Percentiles rank a stretch among this genome's conserved stretches.
phyloP scores from a whole-genome alignment of 2,113 vertebrate species.

The Desmodus rotundus region DNA sequence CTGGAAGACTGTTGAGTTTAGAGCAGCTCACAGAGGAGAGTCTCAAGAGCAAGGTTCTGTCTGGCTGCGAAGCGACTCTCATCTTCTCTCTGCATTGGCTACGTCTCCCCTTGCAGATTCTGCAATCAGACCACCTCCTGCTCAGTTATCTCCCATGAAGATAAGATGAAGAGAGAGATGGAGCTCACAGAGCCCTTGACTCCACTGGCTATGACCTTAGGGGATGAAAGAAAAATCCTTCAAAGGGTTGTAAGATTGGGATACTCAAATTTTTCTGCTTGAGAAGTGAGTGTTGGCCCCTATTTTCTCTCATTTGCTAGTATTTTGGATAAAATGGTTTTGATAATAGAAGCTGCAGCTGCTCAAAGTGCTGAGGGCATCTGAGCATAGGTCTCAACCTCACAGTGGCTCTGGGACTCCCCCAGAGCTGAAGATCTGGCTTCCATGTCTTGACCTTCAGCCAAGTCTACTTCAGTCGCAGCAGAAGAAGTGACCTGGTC shows the following conservation, averaged over 20 bases:
- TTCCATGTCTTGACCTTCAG: neutral
- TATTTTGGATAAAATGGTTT: neutral
- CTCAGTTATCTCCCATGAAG: neutral
- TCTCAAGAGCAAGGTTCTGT: neutral
- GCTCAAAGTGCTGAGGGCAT: neutral
- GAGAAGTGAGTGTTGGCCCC: neutral
- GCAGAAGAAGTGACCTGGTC: neutral
- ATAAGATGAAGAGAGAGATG: too few species aligned
- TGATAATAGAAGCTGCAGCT: neutral
- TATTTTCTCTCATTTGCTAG: neutral
- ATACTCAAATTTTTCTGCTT: neutral
- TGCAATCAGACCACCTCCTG: neutral
- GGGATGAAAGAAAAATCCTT: neutral
- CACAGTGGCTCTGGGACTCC: neutral
- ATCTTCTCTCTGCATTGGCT: neutral
- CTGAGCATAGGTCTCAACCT: neutral
- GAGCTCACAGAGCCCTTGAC: neutral
- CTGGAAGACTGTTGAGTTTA: neutral
- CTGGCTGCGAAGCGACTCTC: neutral
- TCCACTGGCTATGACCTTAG: neutral
- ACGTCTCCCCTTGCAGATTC: fast-evolving
- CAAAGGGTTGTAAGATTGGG: neutral
- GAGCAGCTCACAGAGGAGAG: neutral
- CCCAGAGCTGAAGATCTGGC: neutral
- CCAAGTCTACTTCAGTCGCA: neutral